Base-by-base conservation (phyloP, 2,888 invertebrate species). In the Ichneumon xanthorius region DNA sequence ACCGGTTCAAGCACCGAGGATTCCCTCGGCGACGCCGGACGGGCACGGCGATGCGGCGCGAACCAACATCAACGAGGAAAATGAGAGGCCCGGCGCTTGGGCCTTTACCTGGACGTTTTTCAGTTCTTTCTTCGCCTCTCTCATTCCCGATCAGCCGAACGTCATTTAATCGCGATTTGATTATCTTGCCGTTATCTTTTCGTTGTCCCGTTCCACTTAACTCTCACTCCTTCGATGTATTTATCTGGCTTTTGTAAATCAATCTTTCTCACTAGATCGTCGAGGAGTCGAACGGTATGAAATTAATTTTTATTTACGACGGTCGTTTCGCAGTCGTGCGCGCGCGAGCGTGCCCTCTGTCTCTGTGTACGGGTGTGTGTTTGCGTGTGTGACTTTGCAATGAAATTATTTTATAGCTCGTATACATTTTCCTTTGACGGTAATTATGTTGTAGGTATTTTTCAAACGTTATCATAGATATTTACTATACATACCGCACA, bases 91-190 rank as follows among this genome's bases (percentile, higher is more conserved):
- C 70, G 95, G 97, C 84, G 94, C 97, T 85, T 94, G 98, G 86
- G 96, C 97, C 67, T 95, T 98, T 26, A 96, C 97, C 30, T 98
- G 98, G 97, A 98, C 98, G 92, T 98, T 99, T 94, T 96, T 99
- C 89, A 96, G 98, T 0, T 97, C 98, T 2, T 99, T 99, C 94
- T 98, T 99, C 93, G 96, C 98, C 11, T 99, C 99, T 0, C 95
- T 99, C 79, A 96, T 99, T 93, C 99, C 99, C 0, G 98, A 99
- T 92, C 97, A 97, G 88, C 98, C 97, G 79, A 95, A 95, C 90
- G 95, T 95, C 85, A 94, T 95, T 88, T 95, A 95, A 92, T 86
- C 48, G 19, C 55, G 33, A 14, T 22, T 65, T 22, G 22, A 45
- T 26, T 45, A 33, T 68, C 5, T 58, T 30, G 33, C 22, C 40